Conservation (phyloP, 2,888 invertebrate species). For the Eilema sororculum region DNA sequence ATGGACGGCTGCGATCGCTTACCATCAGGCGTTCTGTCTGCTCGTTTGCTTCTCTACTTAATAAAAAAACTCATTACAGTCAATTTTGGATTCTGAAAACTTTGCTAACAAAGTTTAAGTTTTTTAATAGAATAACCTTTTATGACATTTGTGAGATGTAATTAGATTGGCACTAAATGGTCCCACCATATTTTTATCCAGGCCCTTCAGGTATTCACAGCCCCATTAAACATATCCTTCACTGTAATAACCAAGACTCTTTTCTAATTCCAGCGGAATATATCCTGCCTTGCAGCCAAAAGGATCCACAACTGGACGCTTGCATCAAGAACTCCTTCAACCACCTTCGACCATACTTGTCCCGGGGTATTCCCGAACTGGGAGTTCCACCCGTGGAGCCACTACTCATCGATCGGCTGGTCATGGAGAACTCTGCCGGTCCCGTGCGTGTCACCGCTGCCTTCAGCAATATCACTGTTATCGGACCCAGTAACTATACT, state of each 20-base stretch:
- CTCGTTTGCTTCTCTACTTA: too few relatives aligned
- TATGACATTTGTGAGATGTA: too few relatives aligned
- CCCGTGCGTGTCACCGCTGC: slow-evolving; percentile 91
- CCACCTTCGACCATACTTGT: slow-evolving; percentile 90
- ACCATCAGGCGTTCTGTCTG: too few relatives aligned
- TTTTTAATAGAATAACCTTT: too few relatives aligned
- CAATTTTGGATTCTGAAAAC: too few relatives aligned
- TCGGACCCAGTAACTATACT: slow-evolving; percentile 92
- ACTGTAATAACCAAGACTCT: neutral
- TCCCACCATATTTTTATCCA: too few relatives aligned
- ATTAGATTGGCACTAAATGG: too few relatives aligned
- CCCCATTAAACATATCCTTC: too few relatives aligned
- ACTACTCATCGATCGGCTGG: slow-evolving; percentile 89
- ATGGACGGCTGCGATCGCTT: too few relatives aligned
- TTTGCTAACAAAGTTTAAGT: too few relatives aligned
- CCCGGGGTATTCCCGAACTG: slow-evolving; percentile 90
- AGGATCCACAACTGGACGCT: slow-evolving; percentile 88
- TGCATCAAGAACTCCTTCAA: slow-evolving; percentile 91
- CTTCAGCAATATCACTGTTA: slow-evolving; percentile 91
- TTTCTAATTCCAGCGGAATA: slow-evolving; percentile 89
- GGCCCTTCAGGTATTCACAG: too few relatives aligned
- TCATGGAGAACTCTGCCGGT: slow-evolving; percentile 93
- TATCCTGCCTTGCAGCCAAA: slow-evolving; percentile 90
- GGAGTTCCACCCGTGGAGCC: slow-evolving; percentile 92
- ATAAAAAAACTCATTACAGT: too few relatives aligned